Percentiles rank a stretch among this genome's conserved stretches.
Conservation (phyloP, 2,797 vertebrate species). For the Sebastes alutus region DNA sequence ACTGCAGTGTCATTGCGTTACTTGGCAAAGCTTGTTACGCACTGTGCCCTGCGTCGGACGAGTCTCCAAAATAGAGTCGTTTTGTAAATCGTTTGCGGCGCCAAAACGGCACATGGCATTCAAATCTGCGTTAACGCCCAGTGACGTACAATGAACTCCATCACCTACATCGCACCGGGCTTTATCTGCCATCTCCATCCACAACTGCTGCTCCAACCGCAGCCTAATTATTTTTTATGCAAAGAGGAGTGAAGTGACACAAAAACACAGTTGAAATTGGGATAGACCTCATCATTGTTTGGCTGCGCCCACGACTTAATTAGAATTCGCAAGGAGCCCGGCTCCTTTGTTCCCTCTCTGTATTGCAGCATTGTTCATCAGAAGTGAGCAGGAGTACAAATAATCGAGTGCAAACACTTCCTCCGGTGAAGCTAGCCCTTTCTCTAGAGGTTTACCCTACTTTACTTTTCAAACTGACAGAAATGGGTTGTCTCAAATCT, state of each 20-base stretch:
- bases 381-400: constrained; percentile 81
- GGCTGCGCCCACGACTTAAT: constrained; percentile 79
- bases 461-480: constrained; percentile 87
- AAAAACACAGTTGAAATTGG: constrained; percentile 74
- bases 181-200: constrained; percentile 61
- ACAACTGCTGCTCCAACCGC: constrained; percentile 33
- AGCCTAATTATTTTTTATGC: constrained; percentile 78
- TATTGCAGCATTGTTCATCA: constrained; percentile 80
- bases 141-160: constrained; percentile 43
- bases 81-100: constrained; percentile 59
- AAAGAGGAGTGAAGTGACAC: constrained; percentile 71
- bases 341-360: constrained; percentile 80
- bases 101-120: constrained; percentile 43
- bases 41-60: constrained; percentile 39
- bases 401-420: constrained; percentile 81
- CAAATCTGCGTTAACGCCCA: constrained; percentile 48
- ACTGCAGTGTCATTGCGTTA: constrained; percentile 2
- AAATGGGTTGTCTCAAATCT: constrained; percentile 86
- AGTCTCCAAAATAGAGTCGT: constrained; percentile 49
- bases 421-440: constrained; percentile 76
- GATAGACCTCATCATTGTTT: constrained; percentile 80
- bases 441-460: constrained; percentile 83
- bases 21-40: constrained; percentile 47
- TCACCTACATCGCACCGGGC: constrained; percentile 37
- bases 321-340: constrained; percentile 79